These are phyloP conservation scores for Papilio glaucus DNA, from an alignment of 1,140 invertebrate species.

Conservation along the genomic window DNA sequence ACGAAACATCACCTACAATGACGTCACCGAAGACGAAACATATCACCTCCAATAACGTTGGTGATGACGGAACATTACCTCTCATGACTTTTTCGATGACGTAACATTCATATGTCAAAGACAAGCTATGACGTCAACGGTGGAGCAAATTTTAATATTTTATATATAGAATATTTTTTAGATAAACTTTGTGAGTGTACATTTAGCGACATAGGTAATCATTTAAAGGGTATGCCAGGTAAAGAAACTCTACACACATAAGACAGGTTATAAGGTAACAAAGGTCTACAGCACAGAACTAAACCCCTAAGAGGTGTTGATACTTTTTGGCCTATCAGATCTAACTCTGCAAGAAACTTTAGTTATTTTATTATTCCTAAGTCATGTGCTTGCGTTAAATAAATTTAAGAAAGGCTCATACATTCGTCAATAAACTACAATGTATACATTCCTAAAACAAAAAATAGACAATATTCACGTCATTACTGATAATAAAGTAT, in stretches of 20 bases:
- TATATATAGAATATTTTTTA: neutral
- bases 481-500: too few relatives aligned
- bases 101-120: too few relatives aligned
- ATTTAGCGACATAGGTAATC: constrained; percentile 17
- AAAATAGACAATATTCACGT: too few relatives aligned
- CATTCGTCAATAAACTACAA: too few relatives aligned
- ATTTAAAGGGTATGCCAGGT: neutral
- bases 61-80: neutral
- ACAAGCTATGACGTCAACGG: neutral
- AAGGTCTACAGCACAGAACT: neutral
- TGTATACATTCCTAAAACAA: too few relatives aligned
- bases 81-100: neutral
- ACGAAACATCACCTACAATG: neutral
- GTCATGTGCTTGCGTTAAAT: too few relatives aligned
- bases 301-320: too few relatives aligned
- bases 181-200: neutral
- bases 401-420: too few relatives aligned
- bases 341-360: too few relatives aligned
- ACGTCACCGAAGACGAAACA: neutral
- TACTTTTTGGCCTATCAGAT: too few relatives aligned
- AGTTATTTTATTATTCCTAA: too few relatives aligned
- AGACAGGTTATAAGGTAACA: neutral
- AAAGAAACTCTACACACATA: neutral
- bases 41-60: neutral
- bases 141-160: neutral